A percentile compares a stretch with the other conserved stretches of the same genome.
Evolutionary conservation across 2,113 vertebrate species (phyloP).

Genomic region (Gyps fulvus): DNA sequence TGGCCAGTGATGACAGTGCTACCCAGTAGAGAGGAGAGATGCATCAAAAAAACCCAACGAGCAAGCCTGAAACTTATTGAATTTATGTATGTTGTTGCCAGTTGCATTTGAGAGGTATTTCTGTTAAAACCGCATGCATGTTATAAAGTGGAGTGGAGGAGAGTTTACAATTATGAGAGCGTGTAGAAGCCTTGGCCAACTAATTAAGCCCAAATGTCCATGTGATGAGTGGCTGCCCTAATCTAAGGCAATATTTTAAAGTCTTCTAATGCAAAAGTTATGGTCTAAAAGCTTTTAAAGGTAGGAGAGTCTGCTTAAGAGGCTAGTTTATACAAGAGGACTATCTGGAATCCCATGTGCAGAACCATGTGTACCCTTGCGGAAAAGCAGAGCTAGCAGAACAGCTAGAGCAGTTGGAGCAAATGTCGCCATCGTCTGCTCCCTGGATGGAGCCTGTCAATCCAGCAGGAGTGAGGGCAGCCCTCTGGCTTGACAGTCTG

Average conservation of each 20-base stretch:
- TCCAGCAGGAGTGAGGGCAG: neutral
- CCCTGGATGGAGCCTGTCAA: neutral
- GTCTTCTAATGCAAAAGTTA: neutral
- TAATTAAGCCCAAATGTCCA: neutral
- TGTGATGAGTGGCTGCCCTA: neutral
- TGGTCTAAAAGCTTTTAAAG: neutral
- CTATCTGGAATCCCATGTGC: neutral
- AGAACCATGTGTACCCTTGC: neutral
- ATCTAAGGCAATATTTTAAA: neutral
- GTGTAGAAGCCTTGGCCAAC: neutral
- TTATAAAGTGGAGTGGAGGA: neutral
- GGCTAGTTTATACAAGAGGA: neutral
- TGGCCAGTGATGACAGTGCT: neutral
- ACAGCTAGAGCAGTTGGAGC: neutral
- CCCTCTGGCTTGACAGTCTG: neutral
- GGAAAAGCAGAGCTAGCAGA: neutral
- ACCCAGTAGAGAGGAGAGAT: neutral
- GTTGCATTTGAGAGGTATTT: neutral
- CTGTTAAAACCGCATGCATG: neutral
- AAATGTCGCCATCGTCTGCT: neutral
- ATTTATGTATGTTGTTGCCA: neutral
- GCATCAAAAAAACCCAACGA: rapidly evolving
- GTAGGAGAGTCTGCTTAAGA: neutral
- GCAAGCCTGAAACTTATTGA: neutral
- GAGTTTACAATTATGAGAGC: neutral